Evolutionary conservation across 2,113 vertebrate species (phyloP), one percentile per base, ranked within the genome.

Genomic region (Cyanoramphus novaezelandiae): DNA sequence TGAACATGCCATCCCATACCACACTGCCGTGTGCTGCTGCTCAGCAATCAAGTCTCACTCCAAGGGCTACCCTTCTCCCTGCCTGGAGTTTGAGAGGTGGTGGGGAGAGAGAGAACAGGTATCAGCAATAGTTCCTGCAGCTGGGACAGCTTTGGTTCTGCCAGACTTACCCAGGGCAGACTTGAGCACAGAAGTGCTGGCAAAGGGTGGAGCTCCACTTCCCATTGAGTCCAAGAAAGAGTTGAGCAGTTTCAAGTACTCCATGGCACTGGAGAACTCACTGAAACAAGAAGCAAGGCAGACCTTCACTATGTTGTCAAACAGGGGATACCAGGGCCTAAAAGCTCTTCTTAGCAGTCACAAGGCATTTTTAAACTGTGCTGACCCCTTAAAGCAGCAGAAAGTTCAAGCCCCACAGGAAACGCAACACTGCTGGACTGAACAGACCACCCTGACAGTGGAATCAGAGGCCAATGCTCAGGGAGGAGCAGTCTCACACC

Each of bases 171-270:
- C 98, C 13, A 98, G 86, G 47, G 98, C 94, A 0, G 98, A 98
- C 88, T 97, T 97, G 84, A 98, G 96, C n/a, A 98, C 96, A 6
- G 97, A 98, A 79, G 8, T 96, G 87, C 94, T 97, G 86, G 97
- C 97, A 80, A 98, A 98, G 28, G 98, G 98, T 0, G 98, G 93
- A 15, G 93, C 86, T 89, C 97, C 95, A 17, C 97, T 96, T 65
- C 98, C 98, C 96, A 98, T 97, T 0, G 98, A 98, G 88, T 99
- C 99, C 77, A 99, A 99, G 65, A 99, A 99, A 78, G 98, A 99
- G 91, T 98, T 99, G 92, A 99, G 97, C 94, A 99, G 93, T 80
- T 98, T 99, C 92, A 99, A 97, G 94, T 99, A 99, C 91, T 99
- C 99, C 87, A 99, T 94, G 25, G 99, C 99, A 60, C 97, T 95